Conservation (phyloP, 2,888 invertebrate species). For the Neoaliturus tenellus region DNA sequence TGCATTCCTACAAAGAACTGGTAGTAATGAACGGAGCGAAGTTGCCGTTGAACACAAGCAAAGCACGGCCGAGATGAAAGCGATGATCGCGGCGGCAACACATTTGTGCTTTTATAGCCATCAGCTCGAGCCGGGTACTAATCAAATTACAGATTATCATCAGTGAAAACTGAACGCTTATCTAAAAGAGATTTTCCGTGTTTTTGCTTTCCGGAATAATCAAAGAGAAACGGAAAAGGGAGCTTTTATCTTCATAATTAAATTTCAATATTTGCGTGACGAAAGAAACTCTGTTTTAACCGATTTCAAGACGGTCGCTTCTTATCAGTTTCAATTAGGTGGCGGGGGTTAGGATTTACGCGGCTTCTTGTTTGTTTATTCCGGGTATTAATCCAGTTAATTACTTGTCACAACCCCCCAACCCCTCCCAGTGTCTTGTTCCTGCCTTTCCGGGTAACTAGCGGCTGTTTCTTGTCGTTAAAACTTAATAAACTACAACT, state of each 20-base stretch:
- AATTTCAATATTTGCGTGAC: neutral
- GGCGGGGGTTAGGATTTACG: neutral
- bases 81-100: neutral
- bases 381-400: neutral
- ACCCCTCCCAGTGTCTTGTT: too few species aligned
- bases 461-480: too few species aligned
- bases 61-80: neutral
- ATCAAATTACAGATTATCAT: neutral
- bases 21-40: too few species aligned
- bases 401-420: neutral
- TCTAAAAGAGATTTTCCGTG: conserved; percentile 6
- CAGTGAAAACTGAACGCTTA: neutral
- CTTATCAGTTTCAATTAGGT: conserved; percentile 19
- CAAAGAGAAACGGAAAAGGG: neutral
- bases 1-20: too few species aligned
- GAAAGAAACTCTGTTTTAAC: neutral
- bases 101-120: neutral
- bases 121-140: neutral
- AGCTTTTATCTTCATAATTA: neutral
- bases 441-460: too few species aligned
- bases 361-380: conserved; percentile 27
- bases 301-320: neutral
- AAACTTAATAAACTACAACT: too few species aligned
- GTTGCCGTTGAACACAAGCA: neutral
- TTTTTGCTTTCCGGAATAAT: neutral